Percentiles rank a stretch among this genome's conserved stretches.
Evolutionary conservation across 2,888 invertebrate species (phyloP).

Genomic region (Nysson spinosus): DNA sequence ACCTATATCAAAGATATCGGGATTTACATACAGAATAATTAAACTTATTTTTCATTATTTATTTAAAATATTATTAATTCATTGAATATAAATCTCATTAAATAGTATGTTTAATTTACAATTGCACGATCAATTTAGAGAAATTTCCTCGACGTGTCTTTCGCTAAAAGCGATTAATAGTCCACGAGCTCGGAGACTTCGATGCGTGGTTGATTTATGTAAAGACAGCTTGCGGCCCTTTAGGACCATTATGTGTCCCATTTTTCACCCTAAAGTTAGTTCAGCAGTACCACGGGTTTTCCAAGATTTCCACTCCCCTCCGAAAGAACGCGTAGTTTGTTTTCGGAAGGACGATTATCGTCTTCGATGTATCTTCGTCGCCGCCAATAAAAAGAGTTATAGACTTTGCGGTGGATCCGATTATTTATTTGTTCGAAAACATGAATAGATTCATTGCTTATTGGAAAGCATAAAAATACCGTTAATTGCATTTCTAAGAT

Average conservation of each 20-base stretch:
- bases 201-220: conserved; percentile 33
- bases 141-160: background rate
- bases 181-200: conserved; percentile 1
- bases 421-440: background rate
- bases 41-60: too few species aligned
- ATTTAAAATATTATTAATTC: too few species aligned
- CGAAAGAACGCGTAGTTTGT: conserved; percentile 22
- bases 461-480: too few species aligned
- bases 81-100: too few species aligned
- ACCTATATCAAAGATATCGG: too few species aligned
- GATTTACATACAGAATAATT: too few species aligned
- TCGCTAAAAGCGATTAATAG: background rate
- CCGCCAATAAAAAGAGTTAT: background rate
- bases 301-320: background rate
- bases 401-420: too few species aligned
- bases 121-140: too few species aligned
- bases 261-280: conserved; percentile 52
- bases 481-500: too few species aligned
- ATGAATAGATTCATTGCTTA: background rate
- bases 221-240: conserved; percentile 27
- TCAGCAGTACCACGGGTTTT: conserved; percentile 21
- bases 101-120: too few species aligned
- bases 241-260: conserved; percentile 44
- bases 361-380: background rate
- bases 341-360: conserved; percentile 33